phyloP scores from a whole-genome alignment of 2,113 vertebrate genomes.

The Tragelaphus strepsiceros region DNA sequence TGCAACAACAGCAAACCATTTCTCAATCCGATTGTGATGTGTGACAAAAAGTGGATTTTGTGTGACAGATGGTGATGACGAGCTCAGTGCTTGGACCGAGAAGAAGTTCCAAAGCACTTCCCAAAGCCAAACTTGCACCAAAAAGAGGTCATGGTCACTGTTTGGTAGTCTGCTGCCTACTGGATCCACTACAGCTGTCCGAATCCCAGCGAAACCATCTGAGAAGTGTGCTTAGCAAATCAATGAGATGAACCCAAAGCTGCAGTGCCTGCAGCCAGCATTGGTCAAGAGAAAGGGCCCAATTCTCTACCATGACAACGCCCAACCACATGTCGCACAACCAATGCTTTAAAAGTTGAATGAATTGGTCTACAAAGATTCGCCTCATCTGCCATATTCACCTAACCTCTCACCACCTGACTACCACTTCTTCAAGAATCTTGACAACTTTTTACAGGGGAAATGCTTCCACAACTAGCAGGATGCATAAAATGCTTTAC shows the following conservation, averaged over 20 bases:
- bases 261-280: not conserved
- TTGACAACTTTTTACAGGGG: not conserved
- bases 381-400: not conserved
- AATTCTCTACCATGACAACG: rapidly evolving
- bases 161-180: not conserved
- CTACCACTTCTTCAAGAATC: not conserved
- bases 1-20: not conserved
- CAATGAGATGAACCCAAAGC: not conserved
- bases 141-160: not conserved
- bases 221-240: not conserved
- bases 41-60: not conserved
- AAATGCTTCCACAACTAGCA: not conserved
- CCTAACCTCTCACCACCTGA: not conserved
- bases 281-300: not conserved
- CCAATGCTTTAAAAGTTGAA: not conserved
- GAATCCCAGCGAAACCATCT: not conserved
- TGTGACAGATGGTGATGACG: not conserved
- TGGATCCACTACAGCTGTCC: not conserved
- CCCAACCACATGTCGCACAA: not conserved
- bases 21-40: not conserved
- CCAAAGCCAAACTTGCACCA: not conserved
- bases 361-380: not conserved
- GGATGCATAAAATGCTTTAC: not conserved
- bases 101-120: not conserved
- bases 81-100: not conserved